These are phyloP conservation scores for Trochalopteron elliotii DNA, from an alignment of 2,113 vertebrate genomes.

Conservation along the genomic window DNA sequence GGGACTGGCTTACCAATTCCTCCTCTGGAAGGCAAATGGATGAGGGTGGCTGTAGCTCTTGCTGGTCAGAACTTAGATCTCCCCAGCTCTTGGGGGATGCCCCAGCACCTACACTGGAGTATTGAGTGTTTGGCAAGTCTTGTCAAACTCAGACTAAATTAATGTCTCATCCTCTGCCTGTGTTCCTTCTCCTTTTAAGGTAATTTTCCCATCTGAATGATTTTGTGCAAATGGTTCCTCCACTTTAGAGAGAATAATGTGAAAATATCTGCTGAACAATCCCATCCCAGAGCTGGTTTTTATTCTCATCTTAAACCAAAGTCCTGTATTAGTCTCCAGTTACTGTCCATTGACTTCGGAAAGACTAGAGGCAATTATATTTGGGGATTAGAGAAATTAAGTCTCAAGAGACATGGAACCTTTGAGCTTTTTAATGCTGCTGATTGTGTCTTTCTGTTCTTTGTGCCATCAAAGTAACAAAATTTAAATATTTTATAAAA, in stretches of 20 bases:
- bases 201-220: neutral
- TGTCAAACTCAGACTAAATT: neutral
- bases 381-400: neutral
- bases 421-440: neutral
- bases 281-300: fast-evolving
- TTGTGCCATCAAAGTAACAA: neutral
- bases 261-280: neutral
- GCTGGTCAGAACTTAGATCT: neutral
- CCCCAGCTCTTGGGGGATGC: neutral
- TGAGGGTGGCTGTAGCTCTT: neutral
- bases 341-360: neutral
- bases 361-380: neutral
- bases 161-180: neutral
- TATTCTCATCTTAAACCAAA: neutral
- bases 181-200: neutral
- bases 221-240: neutral
- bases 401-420: neutral
- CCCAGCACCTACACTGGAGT: neutral
- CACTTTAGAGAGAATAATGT: neutral
- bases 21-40: neutral
- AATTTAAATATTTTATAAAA: neutral
- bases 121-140: neutral
- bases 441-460: neutral
- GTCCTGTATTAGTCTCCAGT: neutral
- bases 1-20: neutral